Conservation (phyloP, 2,888 invertebrate species). For the Fragum sueziense region DNA sequence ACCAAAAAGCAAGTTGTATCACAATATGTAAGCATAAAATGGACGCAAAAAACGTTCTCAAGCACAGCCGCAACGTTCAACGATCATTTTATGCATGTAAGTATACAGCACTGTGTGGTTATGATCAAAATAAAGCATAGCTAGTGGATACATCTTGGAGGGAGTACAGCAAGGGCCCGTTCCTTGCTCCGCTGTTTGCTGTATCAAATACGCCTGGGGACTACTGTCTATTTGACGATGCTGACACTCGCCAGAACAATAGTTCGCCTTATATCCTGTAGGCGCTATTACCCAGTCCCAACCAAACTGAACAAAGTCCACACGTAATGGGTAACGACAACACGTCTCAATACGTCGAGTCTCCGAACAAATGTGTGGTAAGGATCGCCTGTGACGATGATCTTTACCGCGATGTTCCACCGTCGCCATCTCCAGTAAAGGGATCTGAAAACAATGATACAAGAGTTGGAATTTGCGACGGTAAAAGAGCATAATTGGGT, state of each 20-base stretch:
- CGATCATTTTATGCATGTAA: conserved; percentile 74
- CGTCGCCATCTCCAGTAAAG: conserved; percentile 72
- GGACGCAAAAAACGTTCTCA: conserved; percentile 34
- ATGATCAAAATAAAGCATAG: conserved; percentile 95
- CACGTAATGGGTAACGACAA: conserved; percentile 95
- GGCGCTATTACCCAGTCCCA: conserved; percentile 99
- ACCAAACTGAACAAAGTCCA: conserved; percentile 97
- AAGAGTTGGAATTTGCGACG: too few relatives aligned
- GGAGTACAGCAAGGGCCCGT: conserved; percentile 97
- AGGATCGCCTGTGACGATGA: conserved; percentile 87
- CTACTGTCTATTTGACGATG: conserved; percentile 93
- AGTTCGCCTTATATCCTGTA: conserved; percentile 96
- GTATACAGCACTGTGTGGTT: conserved; percentile 86
- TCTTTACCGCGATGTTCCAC: conserved; percentile 49
- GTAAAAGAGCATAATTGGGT: too few relatives aligned
- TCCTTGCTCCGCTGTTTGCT: conserved; percentile 86
- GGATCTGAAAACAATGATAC: conserved; percentile 71
- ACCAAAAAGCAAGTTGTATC: conserved; percentile 34
- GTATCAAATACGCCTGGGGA: conserved; percentile 93
- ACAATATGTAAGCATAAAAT: conserved; percentile 21
- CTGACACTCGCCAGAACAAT: conserved; percentile 97
- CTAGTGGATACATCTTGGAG: conserved; percentile 90
- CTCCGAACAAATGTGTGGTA: conserved; percentile 93
- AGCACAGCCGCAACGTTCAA: conserved; percentile 72
- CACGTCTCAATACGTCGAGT: conserved; percentile 91